phyloP scores from a whole-genome alignment of 2,888 invertebrate species.

The Philereme vetulata region DNA sequence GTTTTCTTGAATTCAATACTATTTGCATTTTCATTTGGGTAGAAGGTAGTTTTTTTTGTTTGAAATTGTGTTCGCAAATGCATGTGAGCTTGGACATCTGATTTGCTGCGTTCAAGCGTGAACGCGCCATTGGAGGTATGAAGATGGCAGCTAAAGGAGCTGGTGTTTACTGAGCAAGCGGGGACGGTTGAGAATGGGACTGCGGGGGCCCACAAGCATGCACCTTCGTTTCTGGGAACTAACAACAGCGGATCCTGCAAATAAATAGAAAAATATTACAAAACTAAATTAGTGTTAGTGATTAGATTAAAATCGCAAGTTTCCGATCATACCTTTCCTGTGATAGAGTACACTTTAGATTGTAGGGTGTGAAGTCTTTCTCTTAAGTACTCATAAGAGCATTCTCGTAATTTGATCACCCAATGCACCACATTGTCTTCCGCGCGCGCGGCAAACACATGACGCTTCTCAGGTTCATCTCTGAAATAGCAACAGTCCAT shows the following conservation, averaged over 20 bases:
- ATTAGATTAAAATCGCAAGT: neutral
- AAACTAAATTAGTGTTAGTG: neutral
- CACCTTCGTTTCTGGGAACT: slow-evolving; percentile 85
- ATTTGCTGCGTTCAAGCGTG: slow-evolving; percentile 75
- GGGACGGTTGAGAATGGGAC: slow-evolving; percentile 73
- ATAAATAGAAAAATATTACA: neutral
- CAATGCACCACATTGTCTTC: slow-evolving; percentile 88
- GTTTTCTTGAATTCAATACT: slow-evolving; percentile 60
- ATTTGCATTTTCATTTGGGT: slow-evolving; percentile 56
- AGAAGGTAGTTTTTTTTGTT: slow-evolving; percentile 64
- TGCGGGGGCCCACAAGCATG: slow-evolving; percentile 76
- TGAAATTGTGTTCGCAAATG: slow-evolving; percentile 53
- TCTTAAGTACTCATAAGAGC: slow-evolving; percentile 89
- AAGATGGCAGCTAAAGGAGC: slow-evolving; percentile 75
- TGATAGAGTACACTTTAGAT: slow-evolving; percentile 86
- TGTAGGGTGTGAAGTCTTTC: slow-evolving; percentile 86
- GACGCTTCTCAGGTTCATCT: slow-evolving; percentile 86
- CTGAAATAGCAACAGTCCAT: slow-evolving; percentile 47
- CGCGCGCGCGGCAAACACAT: slow-evolving; percentile 88
- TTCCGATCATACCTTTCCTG: slow-evolving; percentile 82
- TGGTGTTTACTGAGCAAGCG: slow-evolving; percentile 70
- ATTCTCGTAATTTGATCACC: slow-evolving; percentile 86
- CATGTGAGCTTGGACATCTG: slow-evolving; percentile 70
- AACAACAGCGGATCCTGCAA: slow-evolving; percentile 83
- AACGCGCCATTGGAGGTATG: slow-evolving; percentile 69